A percentile compares a stretch with the other conserved stretches of the same genome.
Evolutionary conservation across 2,797 vertebrate species (phyloP).

Genomic region (Gymnoscopelus braueri): DNA sequence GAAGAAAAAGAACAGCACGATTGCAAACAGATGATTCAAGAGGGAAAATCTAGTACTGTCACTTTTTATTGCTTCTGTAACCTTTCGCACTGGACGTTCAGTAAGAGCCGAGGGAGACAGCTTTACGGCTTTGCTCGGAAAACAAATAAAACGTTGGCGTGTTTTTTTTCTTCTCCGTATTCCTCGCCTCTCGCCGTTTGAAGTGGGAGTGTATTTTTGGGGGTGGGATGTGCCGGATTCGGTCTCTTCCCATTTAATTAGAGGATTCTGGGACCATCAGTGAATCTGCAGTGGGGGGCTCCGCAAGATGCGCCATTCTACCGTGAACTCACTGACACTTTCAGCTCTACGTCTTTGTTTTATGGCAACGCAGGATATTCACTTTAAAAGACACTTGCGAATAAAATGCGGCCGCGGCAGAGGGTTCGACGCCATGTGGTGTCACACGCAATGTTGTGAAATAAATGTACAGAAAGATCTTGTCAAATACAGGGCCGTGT

Average conservation of each 20-base stretch:
- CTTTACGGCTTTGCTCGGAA: slow-evolving; percentile 32
- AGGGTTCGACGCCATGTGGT: background rate
- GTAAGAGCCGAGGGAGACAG: slow-evolving; percentile 17
- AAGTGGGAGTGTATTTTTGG: slow-evolving; percentile 17
- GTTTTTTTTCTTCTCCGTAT: slow-evolving; percentile 6
- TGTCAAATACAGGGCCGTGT: background rate
- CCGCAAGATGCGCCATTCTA: background rate
- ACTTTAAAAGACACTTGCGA: background rate
- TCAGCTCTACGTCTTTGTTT: slow-evolving; percentile 4
- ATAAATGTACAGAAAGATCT: background rate
- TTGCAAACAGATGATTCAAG: slow-evolving; percentile 39
- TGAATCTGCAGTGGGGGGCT: background rate
- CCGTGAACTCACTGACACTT: background rate
- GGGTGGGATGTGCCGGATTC: slow-evolving; percentile 6
- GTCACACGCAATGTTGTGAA: background rate
- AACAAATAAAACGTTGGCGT: slow-evolving; percentile 32
- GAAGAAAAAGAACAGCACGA: background rate
- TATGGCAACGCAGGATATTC: background rate
- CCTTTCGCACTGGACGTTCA: slow-evolving; percentile 32
- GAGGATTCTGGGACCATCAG: slow-evolving; percentile 14
- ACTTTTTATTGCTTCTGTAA: slow-evolving; percentile 50
- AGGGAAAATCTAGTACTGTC: slow-evolving; percentile 46
- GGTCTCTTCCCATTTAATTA: slow-evolving; percentile 14
- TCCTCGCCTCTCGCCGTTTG: background rate
- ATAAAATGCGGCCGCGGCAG: background rate